Base-by-base conservation (phyloP, 1,140 invertebrate species). In the Diachasma alloeum region DNA sequence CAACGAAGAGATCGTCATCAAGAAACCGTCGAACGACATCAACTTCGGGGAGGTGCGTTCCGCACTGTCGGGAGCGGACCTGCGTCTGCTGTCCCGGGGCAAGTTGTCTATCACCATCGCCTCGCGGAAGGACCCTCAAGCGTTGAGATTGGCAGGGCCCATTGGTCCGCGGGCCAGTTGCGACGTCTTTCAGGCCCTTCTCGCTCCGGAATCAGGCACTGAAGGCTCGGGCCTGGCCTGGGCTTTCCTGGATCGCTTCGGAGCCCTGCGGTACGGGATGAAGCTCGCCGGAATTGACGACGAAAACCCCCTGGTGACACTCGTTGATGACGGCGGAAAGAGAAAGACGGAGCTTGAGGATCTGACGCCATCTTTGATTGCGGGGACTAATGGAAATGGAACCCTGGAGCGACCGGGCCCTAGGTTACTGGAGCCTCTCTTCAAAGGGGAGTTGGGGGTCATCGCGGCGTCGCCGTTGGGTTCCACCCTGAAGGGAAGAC, bases 181-280 rank as follows among this genome's bases (percentile, higher is more conserved):
- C 83, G 95, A 97, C 85, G 91, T 96, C 53, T 96, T 95, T 84
- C 95, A 96, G 79, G 91, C 93, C 0, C 86, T 93, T 0, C 83
- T 95, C 9, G 69, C 82, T 0, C 89, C 91, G 59, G 88, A 92
- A 74, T 79, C 85, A 5, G 82, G 91, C 19, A 86, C 87, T 22
- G 75, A 83, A 0, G 86, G 89, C n/a, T 91, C 93, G 31, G 95
- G 94, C 9, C 80, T 96, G n/a, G 94, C 94, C 1, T 95, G 95
- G 93, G 89, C 95, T 17, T 96, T 95, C 79, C 90, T 96, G 8
- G 94, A 95, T 78, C 93, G 92, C 56, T 93, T 93, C 70, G 95
- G 95, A 0, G 92, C 93, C 0, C 86, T 96, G 59, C 82, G 92
- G 91, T 79, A 96, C 87, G 94, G 94, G 66, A 92, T 95, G 39